Evolutionary conservation across 2,888 invertebrate species (phyloP).

Genomic region (Stratiomys singularior): DNA sequence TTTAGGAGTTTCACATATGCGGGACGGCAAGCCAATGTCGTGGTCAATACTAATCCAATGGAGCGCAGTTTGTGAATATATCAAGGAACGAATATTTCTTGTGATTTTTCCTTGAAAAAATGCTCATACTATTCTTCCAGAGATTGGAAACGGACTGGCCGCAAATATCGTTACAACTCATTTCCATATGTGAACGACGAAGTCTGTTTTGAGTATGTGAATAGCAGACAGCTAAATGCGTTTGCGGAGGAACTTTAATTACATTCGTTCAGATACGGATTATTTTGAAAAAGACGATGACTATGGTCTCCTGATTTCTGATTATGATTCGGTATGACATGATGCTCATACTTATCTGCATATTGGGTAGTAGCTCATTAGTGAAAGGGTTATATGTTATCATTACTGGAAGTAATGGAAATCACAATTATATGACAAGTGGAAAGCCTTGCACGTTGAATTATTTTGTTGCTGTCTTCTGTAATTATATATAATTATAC

Average conservation of each 20-base stretch:
- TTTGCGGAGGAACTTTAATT: conserved; percentile 10
- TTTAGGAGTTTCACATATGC: background rate
- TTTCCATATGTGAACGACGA: conserved; percentile 14
- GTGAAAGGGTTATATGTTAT: background rate
- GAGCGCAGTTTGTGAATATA: background rate
- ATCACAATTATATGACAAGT: too few species aligned
- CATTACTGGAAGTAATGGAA: background rate
- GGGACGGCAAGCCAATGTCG: background rate
- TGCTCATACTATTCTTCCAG: conserved; percentile 13
- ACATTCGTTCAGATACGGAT: background rate
- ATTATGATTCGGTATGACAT: background rate
- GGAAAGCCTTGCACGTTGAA: too few species aligned
- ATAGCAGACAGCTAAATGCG: conserved; percentile 15
- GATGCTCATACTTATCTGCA: background rate
- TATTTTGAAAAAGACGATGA: conserved; percentile 6
- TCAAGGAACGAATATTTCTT: conserved; percentile 3
- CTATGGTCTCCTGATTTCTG: background rate
- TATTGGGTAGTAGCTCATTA: conserved; percentile 9
- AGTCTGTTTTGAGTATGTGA: background rate
- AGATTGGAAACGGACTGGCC: background rate
- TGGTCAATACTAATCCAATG: conserved; percentile 2
- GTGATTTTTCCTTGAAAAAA: conserved; percentile 23
- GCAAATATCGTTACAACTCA: background rate
- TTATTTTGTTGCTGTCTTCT: too few species aligned
- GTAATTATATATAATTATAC: too few species aligned